phyloP scores from a whole-genome alignment of 2,797 vertebrate genomes.

The Sandelia bainsii region DNA sequence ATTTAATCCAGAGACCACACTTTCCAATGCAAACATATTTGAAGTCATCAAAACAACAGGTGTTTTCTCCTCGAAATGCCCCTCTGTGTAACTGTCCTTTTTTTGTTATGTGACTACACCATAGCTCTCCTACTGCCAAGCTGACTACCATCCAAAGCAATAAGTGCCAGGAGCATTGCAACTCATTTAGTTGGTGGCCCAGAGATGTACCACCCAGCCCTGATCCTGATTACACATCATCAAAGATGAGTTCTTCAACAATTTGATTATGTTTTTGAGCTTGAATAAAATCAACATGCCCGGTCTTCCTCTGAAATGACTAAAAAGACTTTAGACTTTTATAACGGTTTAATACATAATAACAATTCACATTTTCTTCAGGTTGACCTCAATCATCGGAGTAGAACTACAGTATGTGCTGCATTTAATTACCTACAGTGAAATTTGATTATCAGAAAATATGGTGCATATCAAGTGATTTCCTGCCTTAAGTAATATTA shows the following conservation, averaged over 20 bases:
- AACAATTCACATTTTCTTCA: constrained; percentile 76
- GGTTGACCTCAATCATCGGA: constrained; percentile 79
- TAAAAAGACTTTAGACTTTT: constrained; percentile 77
- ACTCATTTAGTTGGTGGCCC: constrained; percentile 76
- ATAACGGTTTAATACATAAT: constrained; percentile 64
- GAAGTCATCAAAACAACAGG: constrained; percentile 76
- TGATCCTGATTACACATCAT: constrained; percentile 82
- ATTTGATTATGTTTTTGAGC: constrained; percentile 79
- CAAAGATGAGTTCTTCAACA: constrained; percentile 77
- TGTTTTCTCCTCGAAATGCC: constrained; percentile 65
- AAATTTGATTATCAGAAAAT: constrained; percentile 85
- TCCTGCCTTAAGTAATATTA: constrained; percentile 76
- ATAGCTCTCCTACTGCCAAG: constrained; percentile 75
- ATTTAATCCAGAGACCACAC: constrained; percentile 11
- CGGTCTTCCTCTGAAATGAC: constrained; percentile 72
- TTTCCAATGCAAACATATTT: constrained; percentile 67
- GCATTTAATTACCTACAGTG: constrained; percentile 82
- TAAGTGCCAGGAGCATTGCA: constrained; percentile 76
- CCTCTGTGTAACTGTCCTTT: constrained; percentile 74
- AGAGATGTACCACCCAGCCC: constrained; percentile 71
- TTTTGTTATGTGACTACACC: constrained; percentile 71
- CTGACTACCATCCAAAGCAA: constrained; percentile 80
- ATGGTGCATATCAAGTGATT: constrained; percentile 82
- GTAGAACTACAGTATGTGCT: constrained; percentile 59
- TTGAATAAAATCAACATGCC: constrained; percentile 72